Base-by-base conservation (phyloP, 2,888 invertebrate species). In the Barypeithes pellucidus region DNA sequence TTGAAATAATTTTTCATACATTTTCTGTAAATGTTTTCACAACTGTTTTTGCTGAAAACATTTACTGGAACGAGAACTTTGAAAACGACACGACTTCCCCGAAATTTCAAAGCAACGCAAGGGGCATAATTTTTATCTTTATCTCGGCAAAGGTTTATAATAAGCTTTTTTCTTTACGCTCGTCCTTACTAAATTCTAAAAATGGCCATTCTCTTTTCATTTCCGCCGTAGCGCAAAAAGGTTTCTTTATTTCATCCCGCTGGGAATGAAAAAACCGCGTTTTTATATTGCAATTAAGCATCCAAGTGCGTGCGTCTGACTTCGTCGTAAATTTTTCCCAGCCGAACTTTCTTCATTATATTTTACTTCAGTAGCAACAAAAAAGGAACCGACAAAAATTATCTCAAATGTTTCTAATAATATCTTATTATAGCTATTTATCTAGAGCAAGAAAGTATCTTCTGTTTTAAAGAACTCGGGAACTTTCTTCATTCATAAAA, bases 281-380 rank as follows among this genome's bases (percentile, higher is more conserved):
- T 50, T 50, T 50, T 50, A 50, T 50, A 50, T 50, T 50, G 50
- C 50, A 50, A 50, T 50, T 50, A 50, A 50, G 50, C 50, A 50
- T 50, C 50, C n/a, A 12, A 22, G 24, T 50, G 50, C 50, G 50
- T 50, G 50, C 50, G 50, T 11, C 24, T 50, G 50, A 22, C 22
- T 50, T n/a, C n/a, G 50, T 24, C 50, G 50, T 50, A 22, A 50
- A 50, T 50, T 50, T 50, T 50, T 24, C 11, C 12, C 50, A 20
- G 12, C 8, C 20, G 22, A 47, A 47, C 18, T 20, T 47, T 47
- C 12, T 18, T 47, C 47, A 47, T 47, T 47, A 47, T 20, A 43
- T 43, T 43, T 43, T n/a, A 43, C 16, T 43, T 7, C 39, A n/a
- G 39, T 4, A 39, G n/a, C 39, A 39, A n/a, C 39, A 39, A 39